Base-by-base conservation (phyloP, 1,140 invertebrate genomes). In the Rhyzopertha dominica region DNA sequence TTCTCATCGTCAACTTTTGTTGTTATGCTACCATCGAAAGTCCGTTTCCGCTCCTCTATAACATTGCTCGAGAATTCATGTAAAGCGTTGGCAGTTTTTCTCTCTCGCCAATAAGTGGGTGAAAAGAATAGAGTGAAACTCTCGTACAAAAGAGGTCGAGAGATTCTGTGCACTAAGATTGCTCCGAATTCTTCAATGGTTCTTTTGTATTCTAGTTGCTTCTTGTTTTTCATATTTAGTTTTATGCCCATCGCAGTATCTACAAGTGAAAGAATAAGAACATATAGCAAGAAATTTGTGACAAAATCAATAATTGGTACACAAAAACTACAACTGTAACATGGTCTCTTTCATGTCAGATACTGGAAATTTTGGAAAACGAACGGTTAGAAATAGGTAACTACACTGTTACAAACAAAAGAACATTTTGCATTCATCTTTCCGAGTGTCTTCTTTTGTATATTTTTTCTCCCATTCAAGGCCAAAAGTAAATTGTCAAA, bases 241-340 rank as follows among this genome's bases (percentile, higher is more conserved):
- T 74, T 74, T 16, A 74, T 77, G 1, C 87, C 88, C 85, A 91
- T 90, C 9, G 85, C 84, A 41, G 85, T 84, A 63, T 90, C 85
- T 85, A 47, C 3, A 59, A 50, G 38, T 19, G 20, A 18, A 42
- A 26, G 25, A 8, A 29, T 24, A 18, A 42, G 17, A 25, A 19
- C 23, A 45, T n/a, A 35, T 34, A 40, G 24, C 12, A 10, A 40
- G 17, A 40, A 5, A 19, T 35, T 40, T 12, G 17, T 46, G n/a
- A 10, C n/a, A n/a, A n/a, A n/a, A n/a, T n/a, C n/a, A n/a, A n/a
- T n/a, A n/a, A n/a, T n/a, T n/a, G n/a, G n/a, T n/a, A n/a, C n/a
- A n/a, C n/a, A n/a, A n/a, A n/a, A n/a, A n/a, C n/a, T n/a, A n/a
- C n/a, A n/a, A n/a, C n/a, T n/a, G n/a, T n/a, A n/a, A n/a, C n/a